Percentiles rank a stretch among this genome's conserved stretches.
Evolutionary conservation across 2,797 vertebrate species (phyloP).

Genomic region (Hypotaenidia philippensis): DNA sequence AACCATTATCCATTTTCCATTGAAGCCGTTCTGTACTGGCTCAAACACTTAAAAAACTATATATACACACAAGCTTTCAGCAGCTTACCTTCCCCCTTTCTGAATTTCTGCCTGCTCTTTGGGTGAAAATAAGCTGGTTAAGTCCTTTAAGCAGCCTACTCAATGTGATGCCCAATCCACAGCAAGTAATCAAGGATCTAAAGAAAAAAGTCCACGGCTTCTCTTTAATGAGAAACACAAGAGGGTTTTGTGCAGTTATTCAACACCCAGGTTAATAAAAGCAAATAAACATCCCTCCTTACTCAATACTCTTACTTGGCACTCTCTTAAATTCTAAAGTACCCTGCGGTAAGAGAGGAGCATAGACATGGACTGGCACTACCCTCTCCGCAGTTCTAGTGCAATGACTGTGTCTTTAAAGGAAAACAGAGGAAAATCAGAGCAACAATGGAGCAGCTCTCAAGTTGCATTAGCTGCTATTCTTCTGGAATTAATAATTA

Average conservation of each 20-base stretch:
- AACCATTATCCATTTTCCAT: constrained; percentile 56
- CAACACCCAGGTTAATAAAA: constrained; percentile 7
- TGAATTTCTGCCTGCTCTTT: constrained; percentile 11
- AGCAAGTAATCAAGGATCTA: neutral
- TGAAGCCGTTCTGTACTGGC: neutral
- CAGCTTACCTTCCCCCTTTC: neutral
- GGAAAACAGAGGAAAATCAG: neutral
- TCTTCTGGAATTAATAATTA: constrained; percentile 24
- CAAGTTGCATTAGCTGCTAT: neutral
- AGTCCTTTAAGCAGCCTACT: neutral
- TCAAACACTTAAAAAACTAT: constrained; percentile 11
- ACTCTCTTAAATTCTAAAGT: neutral
- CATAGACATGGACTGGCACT: neutral
- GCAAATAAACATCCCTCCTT: constrained; percentile 5
- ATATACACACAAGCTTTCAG: neutral
- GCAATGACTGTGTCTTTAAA: neutral
- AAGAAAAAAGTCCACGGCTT: neutral
- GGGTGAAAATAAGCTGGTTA: constrained; percentile 38
- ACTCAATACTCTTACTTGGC: neutral
- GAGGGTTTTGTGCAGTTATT: neutral
- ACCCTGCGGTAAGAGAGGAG: neutral
- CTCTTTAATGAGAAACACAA: constrained; percentile 9
- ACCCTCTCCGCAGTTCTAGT: neutral
- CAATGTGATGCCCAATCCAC: neutral
- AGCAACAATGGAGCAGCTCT: neutral